Base-by-base conservation (phyloP, 2,888 invertebrate species). In the Agrochola macilenta region DNA sequence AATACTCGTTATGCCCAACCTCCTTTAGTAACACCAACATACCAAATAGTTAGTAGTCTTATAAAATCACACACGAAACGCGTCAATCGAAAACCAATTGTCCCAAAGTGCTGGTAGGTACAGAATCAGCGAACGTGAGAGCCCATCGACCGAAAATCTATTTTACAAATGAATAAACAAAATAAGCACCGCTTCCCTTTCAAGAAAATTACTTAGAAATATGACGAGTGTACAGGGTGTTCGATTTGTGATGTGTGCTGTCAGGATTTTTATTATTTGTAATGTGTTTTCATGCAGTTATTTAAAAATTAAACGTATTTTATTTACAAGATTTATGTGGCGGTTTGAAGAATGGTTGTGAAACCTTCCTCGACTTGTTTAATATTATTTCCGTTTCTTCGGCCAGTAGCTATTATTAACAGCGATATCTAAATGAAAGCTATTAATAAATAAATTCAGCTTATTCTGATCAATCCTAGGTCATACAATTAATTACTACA, bases 151-250 rank as follows among this genome's bases (percentile, higher is more conserved):
- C 85, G 76, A 87, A 90, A 89, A 91, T 90, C 88, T 91, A 91
- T 91, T 92, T 92, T 86, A 90, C 91, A 92, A 91, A 90, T 91
- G 91, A 91, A 89, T 91, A 91, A 90, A 90, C 90, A 91, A 90
- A 88, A 87, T 89, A 87, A 89, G 84, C 89, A 82, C 82, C 72
- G 86, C 84, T 88, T 90, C 87, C 88, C 90, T 90, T 90, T 91
- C 84, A 89, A 86, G 89, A 86, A 92, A 91, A 92, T 92, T 92
- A 89, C 90, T 88, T 83, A 85, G 81, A 90, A 89, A 87, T 89
- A 90, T 89, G 86, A 87, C 76, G 68, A 54, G n/a, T 74, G 54
- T 84, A 88, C 85, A 90, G 87, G 35, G 35, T 72, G 89, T 74
- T 84, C 65, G 1, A 69, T 49, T 74, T 80, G 35, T 66, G 49